phyloP scores from a whole-genome alignment of 2,113 vertebrate species.

The Verasper variegatus region DNA sequence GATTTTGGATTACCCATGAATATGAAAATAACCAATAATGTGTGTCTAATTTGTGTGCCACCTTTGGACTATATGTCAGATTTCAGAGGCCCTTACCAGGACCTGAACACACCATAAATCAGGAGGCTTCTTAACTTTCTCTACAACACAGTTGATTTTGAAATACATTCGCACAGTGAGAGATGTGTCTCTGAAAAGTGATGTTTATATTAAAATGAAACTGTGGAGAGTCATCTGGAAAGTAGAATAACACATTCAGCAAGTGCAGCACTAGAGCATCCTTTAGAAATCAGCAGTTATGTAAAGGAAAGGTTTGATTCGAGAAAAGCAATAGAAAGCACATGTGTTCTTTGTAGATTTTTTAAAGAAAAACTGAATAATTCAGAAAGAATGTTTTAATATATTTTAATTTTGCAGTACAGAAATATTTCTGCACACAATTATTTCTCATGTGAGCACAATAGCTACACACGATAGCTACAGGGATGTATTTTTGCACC shows the following conservation, averaged over 20 bases:
- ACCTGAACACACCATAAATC: background rate
- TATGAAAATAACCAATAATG: no score
- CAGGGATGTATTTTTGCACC: background rate
- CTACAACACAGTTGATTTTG: background rate
- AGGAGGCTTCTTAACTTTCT: background rate
- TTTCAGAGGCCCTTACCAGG: background rate
- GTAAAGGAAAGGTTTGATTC: no score
- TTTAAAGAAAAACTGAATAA: no score
- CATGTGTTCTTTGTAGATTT: no score
- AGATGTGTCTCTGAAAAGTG: background rate
- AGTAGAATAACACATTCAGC: background rate
- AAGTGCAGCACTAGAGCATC: background rate
- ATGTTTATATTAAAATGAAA: constrained; percentile 1
- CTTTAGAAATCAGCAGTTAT: no score
- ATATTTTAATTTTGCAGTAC: no score
- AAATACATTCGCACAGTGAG: background rate
- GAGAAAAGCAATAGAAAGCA: no score
- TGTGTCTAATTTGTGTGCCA: background rate
- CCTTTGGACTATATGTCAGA: background rate
- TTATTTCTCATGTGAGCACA: no score
- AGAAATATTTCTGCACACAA: no score
- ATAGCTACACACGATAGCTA: no score
- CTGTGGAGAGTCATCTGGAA: background rate
- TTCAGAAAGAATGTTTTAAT: no score
- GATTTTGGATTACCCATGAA: no score